Percentiles rank a stretch among this genome's conserved stretches.
Evolutionary conservation across 2,797 vertebrate species (phyloP).

Genomic region (Eupleurogrammus muticus): DNA sequence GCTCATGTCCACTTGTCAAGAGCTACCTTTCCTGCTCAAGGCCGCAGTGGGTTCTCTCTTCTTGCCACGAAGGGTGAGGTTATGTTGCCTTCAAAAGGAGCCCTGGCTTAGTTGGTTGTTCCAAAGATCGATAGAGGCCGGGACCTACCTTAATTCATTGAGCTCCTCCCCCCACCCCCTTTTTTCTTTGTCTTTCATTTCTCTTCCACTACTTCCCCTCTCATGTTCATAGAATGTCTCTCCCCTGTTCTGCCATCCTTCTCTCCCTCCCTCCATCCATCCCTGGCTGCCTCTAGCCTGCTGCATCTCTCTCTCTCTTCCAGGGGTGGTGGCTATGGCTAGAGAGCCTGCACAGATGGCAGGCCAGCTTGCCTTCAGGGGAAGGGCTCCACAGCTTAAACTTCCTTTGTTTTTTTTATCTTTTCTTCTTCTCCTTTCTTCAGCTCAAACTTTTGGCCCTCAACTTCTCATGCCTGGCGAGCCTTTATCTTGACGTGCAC

Average conservation of each 20-base stretch:
- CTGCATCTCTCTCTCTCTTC: conserved; percentile 68
- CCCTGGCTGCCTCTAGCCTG: conserved; percentile 67
- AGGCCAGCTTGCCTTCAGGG: conserved; percentile 87
- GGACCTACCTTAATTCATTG: conserved; percentile 32
- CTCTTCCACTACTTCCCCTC: conserved; percentile 47
- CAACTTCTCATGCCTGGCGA: conserved; percentile 84
- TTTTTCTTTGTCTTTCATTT: conserved; percentile 49
- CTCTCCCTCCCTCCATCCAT: conserved; percentile 56
- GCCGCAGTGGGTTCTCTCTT: conserved; percentile 36
- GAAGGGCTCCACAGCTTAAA: conserved; percentile 85
- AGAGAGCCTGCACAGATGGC: conserved; percentile 87
- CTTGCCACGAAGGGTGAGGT: conserved; percentile 45
- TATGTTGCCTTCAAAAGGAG: conserved; percentile 40
- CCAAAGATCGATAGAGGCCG: conserved; percentile 39
- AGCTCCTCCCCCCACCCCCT: conserved; percentile 3
- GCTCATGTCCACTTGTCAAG: conserved; percentile 73
- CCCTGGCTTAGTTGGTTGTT: conserved; percentile 18
- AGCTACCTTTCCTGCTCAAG: conserved; percentile 67
- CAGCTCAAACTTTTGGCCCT: conserved; percentile 84
- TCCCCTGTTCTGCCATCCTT: conserved; percentile 55
- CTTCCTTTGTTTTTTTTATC: conserved; percentile 79
- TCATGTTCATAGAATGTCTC: conserved; percentile 63
- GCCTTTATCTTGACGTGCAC: conserved; percentile 83
- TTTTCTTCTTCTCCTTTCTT: conserved; percentile 79
- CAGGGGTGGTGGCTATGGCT: conserved; percentile 84